phyloP scores from a whole-genome alignment of 92 coral and sea anemone genomes.

The Phymanthus crucifer region DNA sequence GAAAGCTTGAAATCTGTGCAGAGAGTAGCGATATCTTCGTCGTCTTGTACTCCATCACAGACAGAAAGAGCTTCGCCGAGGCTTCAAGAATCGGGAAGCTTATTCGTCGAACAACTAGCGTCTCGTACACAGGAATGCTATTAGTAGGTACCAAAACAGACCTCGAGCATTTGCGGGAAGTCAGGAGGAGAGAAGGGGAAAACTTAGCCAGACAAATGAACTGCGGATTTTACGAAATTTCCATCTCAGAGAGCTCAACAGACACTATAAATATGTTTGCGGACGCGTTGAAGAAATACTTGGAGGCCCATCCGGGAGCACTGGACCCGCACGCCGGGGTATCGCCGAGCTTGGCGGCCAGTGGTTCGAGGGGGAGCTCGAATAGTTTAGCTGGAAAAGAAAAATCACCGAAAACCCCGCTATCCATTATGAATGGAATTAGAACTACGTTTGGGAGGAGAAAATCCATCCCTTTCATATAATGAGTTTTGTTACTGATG shows the following conservation, averaged over 20 bases:
- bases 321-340: conserved; percentile 1
- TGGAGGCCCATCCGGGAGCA: conserved; percentile 43
- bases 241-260: conserved; percentile 72
- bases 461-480: conserved; percentile 18
- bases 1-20: conserved; percentile 68
- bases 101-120: conserved; percentile 56
- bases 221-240: conserved; percentile 90
- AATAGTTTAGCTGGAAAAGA: conserved; percentile 19
- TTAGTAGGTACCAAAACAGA: conserved; percentile 90
- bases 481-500: not conserved
- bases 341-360: not conserved
- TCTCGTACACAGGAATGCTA: conserved; percentile 59
- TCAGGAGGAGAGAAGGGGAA: conserved; percentile 73
- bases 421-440: conserved; percentile 34
- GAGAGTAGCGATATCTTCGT: conserved; percentile 85
- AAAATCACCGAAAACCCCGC: conserved; percentile 12
- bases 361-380: conserved; percentile 27
- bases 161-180: conserved; percentile 75
- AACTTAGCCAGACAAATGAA: conserved; percentile 68
- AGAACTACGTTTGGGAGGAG: conserved; percentile 41
- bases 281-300: conserved; percentile 63
- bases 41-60: conserved; percentile 84
- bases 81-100: conserved; percentile 78
- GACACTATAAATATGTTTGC: conserved; percentile 77
- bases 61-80: conserved; percentile 73